A percentile compares a stretch with the other conserved stretches of the same genome.
Evolutionary conservation across 2,113 vertebrate genomes (phyloP).

Genomic region (Marcusenius ussheri): DNA sequence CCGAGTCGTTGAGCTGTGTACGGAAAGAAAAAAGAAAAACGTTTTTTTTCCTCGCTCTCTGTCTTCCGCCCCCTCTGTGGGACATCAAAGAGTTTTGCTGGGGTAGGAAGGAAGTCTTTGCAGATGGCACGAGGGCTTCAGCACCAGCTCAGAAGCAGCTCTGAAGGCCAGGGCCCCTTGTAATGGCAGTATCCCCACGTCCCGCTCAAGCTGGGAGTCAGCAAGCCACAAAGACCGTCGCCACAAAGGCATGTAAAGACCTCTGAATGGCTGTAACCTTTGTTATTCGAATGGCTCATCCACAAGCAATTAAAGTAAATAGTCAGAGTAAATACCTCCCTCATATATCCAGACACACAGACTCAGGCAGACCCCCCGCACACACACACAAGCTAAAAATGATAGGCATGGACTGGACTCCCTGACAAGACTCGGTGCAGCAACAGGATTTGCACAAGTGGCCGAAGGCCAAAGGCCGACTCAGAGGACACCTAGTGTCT

Average conservation of each 20-base stretch:
- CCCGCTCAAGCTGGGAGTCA: background rate
- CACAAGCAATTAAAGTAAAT: background rate
- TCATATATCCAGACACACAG: background rate
- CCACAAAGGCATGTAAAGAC: background rate
- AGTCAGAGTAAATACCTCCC: background rate
- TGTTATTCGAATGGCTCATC: background rate
- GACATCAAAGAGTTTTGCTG: conserved; percentile 32
- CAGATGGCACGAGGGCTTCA: conserved; percentile 16
- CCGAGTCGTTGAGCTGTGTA: background rate
- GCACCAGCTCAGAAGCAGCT: background rate
- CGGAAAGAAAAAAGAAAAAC: background rate
- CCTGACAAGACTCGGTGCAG: background rate
- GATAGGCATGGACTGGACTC: background rate
- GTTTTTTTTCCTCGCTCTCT: background rate
- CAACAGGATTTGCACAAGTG: background rate
- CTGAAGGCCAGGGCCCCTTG: background rate
- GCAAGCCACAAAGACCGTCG: background rate
- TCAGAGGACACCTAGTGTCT: background rate
- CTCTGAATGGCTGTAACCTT: background rate
- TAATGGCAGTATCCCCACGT: background rate
- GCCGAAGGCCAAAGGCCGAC: background rate
- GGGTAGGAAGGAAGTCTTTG: conserved; percentile 55
- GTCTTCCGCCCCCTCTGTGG: conserved; percentile 7
- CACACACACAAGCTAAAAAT: background rate
- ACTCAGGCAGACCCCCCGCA: background rate